Conservation (phyloP, 1,140 invertebrate genomes). For the Pseudomyrmex dendroicus region DNA sequence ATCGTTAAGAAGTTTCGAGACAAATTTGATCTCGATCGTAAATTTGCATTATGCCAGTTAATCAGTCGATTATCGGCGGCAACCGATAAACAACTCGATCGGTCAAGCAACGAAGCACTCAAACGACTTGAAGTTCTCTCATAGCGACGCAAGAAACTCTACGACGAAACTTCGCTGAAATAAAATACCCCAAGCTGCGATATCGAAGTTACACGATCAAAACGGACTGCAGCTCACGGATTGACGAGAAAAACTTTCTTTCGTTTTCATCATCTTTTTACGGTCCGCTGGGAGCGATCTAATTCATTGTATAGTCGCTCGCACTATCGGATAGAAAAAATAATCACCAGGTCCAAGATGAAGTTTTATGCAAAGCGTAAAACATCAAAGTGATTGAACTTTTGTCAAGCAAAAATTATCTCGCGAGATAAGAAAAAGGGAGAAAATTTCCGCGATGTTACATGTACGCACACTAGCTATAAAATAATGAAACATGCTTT, state of each 20-base stretch:
- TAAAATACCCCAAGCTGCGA: neutral
- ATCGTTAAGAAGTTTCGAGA: neutral
- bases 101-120: neutral
- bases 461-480: neutral
- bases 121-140: neutral
- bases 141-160: neutral
- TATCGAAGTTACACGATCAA: constrained; percentile 16
- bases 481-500: neutral
- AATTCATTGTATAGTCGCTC: constrained; percentile 10
- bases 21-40: constrained; percentile 2
- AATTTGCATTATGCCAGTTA: neutral
- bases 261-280: constrained; percentile 3
- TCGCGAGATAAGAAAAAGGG: constrained; percentile 8
- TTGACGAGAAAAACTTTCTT: constrained; percentile 20
- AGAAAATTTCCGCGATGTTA: neutral
- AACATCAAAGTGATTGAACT: neutral
- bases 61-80: too few species aligned
- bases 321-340: neutral
- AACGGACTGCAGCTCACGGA: neutral
- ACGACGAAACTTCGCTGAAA: constrained; percentile 22
- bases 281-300: constrained; percentile 19
- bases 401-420: neutral
- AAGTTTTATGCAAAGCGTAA: neutral
- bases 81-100: constrained; percentile 6
- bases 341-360: neutral